Base-by-base conservation (phyloP, 1,140 invertebrate species). In the Drusus annulatus region DNA sequence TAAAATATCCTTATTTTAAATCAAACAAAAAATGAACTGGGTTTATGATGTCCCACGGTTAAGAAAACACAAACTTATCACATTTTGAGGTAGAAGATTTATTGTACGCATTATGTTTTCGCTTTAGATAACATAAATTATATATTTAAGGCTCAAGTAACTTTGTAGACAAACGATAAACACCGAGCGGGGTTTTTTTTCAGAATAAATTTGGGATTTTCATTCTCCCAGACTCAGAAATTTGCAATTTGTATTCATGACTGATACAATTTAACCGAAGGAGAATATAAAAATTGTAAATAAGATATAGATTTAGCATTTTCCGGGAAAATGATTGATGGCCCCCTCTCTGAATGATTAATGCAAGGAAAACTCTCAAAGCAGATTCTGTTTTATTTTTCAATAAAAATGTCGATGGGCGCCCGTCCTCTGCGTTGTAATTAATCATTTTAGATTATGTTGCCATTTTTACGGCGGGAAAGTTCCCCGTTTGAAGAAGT, bases 351-450 rank as follows among this genome's bases (percentile, higher is more conserved):
- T 13, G 68, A 51, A 54, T 71, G 68, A 71, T 71, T 71, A 71
- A 71, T 71, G 68, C 45, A 51, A 19, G 28, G 68, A 51, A 52
- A 71, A 28, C 45, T 71, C 45, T 10, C 63, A 36, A 19, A 68
- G 68, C 16, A 71, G 68, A 15, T 21, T 51, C 68, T 71, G 50
- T 71, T 71, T 71, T 71, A 71, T 71, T 71, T 71, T 71, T 71
- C 68, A 71, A 71, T 71, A 51, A 71, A 71, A 71, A 51, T 71
- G 50, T 52, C 68, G 68, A 71, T 51, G 17, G 68, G 21, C 50
- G 36, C 15, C 45, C 13, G 68, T 25, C 19, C 17, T 25, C 19
- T 10, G 25, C 17, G 10, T 15, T 21, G 21, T 71, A 71, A 71
- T 71, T 71, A 71, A 71, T 71, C 68, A 71, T 21, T 10, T 16